Base-by-base conservation (phyloP, 1,140 invertebrate species). In the Cryptotermes secundus region DNA sequence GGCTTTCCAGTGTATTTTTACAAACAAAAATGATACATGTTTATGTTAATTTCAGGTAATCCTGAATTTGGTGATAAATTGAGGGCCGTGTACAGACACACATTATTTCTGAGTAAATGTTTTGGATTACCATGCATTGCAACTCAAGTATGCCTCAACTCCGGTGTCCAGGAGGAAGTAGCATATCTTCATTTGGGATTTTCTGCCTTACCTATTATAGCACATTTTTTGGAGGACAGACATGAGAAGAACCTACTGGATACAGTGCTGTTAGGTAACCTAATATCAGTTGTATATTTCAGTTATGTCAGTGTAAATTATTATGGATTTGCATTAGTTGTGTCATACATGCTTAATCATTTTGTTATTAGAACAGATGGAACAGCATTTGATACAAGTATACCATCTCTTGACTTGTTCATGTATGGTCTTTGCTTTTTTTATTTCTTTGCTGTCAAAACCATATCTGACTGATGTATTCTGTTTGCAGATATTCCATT, bases 371-470 rank as follows among this genome's bases (percentile, higher is more conserved):
- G 42, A 24, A 82, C 81, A 31, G 53, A 45, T 7, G 42, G 81
- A 3, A 49, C 42, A 14, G n/a, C 31, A 34, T 82, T 82, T 53
- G 81, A 82, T 59, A 72, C 59, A 12, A 82, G 81, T 31, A 34
- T 82, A 34, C 81, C 81, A 3, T 34, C 81, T 26, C n/a, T 82
- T 22, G 81, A 82, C 38, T 82, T 82, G 19, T 82, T 82, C 38
- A 45, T 49, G 38, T 82, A 82, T 53, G 81, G 81, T 0, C 42
- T 49, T 26, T 49, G 81, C n/a, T 82, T 82, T 16, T 82, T 82
- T 31, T 34, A 82, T 53, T 82, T 82, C 81, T 82, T 82, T 59
- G 42, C 53, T 16, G n/a, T 82, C 22, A 82, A 49, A 82, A 38
- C 81, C 31, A 38, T 82, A 16, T 82, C 19, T 34, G 42, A 53